Percentiles rank a stretch among this genome's conserved stretches.
These are phyloP conservation scores for Aythya fuligula DNA, from an alignment of 2,797 vertebrate species.

Conservation along the genomic window DNA sequence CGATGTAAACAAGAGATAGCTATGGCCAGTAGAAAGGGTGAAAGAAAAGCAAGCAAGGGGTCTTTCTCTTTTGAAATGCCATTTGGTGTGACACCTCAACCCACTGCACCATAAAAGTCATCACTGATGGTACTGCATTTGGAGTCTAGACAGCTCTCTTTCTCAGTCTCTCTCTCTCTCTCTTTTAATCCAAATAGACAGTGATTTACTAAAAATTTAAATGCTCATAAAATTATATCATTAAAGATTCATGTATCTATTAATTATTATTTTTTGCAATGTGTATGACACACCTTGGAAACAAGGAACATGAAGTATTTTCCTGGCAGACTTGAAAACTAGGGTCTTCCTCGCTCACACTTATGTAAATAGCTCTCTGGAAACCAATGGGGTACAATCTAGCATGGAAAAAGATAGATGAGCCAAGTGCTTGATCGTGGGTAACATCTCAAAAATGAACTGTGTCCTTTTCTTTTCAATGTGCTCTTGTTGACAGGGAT, in stretches of 20 bases:
- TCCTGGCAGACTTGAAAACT: slow-evolving; percentile 95
- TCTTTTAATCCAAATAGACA: not conserved
- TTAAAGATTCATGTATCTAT: slow-evolving; percentile 36
- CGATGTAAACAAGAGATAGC: not conserved
- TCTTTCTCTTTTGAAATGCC: slow-evolving; percentile 39
- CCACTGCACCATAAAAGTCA: not conserved
- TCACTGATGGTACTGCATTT: not conserved
- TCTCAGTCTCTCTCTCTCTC: not conserved
- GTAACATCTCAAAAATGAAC: slow-evolving; percentile 65
- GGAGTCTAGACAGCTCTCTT: slow-evolving; percentile 22
- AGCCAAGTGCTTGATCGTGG: slow-evolving; percentile 73
- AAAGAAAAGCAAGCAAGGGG: slow-evolving; percentile 31
- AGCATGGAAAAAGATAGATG: slow-evolving; percentile 51
- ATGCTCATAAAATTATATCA: slow-evolving; percentile 27
- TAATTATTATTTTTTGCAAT: not conserved
- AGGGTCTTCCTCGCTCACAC: slow-evolving; percentile 85
- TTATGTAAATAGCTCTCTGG: slow-evolving; percentile 77
- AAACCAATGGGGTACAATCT: slow-evolving; percentile 66
- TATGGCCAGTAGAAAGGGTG: slow-evolving; percentile 54
- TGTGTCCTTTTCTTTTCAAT: slow-evolving; percentile 42
- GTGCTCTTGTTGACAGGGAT: slow-evolving; percentile 80
- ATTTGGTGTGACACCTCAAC: not conserved
- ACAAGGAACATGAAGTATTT: slow-evolving; percentile 76
- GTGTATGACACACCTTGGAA: slow-evolving; percentile 70
- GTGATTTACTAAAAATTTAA: slow-evolving; percentile 46